Percentiles rank a stretch among this genome's conserved stretches.
Evolutionary conservation across 2,888 invertebrate species (phyloP).

Genomic region (Chrysotoxum bicinctum): DNA sequence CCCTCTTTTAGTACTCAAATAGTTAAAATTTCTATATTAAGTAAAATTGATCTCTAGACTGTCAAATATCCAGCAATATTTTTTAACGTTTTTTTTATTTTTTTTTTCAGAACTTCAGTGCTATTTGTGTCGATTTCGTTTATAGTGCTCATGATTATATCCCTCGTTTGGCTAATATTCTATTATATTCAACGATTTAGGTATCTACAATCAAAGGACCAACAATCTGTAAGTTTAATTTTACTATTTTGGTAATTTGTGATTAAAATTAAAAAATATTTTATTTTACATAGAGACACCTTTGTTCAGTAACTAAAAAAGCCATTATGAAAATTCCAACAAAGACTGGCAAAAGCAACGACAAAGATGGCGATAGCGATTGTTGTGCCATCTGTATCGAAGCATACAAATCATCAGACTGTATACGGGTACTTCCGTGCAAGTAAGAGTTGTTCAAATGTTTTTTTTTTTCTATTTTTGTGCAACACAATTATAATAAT

Average conservation of each 20-base stretch:
- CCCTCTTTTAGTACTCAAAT: no score
- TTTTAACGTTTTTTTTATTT: slow-evolving; percentile 31
- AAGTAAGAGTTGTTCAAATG: slow-evolving; percentile 84
- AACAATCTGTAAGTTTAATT: slow-evolving; percentile 88
- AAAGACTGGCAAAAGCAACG: slow-evolving; percentile 92
- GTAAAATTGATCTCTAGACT: neutral
- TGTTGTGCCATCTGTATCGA: slow-evolving; percentile 98
- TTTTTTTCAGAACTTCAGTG: slow-evolving; percentile 90
- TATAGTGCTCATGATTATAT: slow-evolving; percentile 96
- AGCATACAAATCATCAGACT: slow-evolving; percentile 93
- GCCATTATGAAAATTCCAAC: slow-evolving; percentile 96
- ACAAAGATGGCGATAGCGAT: slow-evolving; percentile 93
- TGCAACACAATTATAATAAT: neutral
- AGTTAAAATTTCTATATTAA: no score
- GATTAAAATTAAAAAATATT: neutral
- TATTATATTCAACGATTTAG: slow-evolving; percentile 97
- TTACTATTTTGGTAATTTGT: neutral
- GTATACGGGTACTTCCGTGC: slow-evolving; percentile 94
- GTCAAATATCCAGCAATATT: neutral
- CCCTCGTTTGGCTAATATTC: slow-evolving; percentile 96
- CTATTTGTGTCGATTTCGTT: slow-evolving; percentile 97
- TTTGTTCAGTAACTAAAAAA: slow-evolving; percentile 96
- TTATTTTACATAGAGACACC: slow-evolving; percentile 87
- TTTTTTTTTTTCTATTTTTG: neutral
- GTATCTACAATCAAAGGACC: slow-evolving; percentile 96